Percentiles rank a stretch among this genome's conserved stretches.
Conservation (phyloP, 2,797 vertebrate species). For the Sciurus carolinensis region DNA sequence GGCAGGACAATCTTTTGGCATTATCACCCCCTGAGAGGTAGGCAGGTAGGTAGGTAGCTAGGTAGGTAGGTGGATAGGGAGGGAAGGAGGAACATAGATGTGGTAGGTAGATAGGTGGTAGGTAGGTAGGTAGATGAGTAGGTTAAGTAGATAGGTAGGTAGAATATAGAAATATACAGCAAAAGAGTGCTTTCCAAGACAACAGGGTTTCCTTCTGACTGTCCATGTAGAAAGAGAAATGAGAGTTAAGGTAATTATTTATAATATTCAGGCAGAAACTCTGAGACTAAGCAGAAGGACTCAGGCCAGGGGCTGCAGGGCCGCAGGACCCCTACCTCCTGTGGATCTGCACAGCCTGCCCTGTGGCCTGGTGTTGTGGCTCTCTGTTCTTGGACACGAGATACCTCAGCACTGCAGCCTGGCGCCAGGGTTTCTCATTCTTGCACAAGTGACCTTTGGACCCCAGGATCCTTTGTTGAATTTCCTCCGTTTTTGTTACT, state of each 20-base stretch:
- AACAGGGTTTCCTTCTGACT: background rate
- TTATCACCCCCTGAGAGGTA: too few relatives aligned
- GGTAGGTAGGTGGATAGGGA: too few relatives aligned
- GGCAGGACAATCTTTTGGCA: fast-evolving
- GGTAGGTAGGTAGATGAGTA: too few relatives aligned
- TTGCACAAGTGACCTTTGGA: background rate
- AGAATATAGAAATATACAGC: fast-evolving
- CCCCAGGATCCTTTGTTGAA: background rate
- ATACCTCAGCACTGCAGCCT: too few relatives aligned
- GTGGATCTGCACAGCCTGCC: too few relatives aligned
- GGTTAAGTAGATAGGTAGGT: too few relatives aligned
- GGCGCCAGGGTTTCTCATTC: background rate
- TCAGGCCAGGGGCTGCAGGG: too few relatives aligned
- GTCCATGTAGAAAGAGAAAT: background rate
- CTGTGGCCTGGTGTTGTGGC: too few relatives aligned
- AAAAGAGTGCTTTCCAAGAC: background rate
- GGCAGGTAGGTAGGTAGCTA: too few relatives aligned
- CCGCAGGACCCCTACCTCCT: background rate
- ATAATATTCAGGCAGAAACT: background rate
- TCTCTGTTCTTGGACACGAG: too few relatives aligned
- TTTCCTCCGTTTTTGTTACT: background rate
- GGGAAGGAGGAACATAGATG: too few relatives aligned
- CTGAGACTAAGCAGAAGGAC: fast-evolving
- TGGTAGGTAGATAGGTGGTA: too few relatives aligned
- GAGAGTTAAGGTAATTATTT: background rate